phyloP scores from a whole-genome alignment of 2,888 invertebrate genomes.

The Gymnoscelis rufifasciata region DNA sequence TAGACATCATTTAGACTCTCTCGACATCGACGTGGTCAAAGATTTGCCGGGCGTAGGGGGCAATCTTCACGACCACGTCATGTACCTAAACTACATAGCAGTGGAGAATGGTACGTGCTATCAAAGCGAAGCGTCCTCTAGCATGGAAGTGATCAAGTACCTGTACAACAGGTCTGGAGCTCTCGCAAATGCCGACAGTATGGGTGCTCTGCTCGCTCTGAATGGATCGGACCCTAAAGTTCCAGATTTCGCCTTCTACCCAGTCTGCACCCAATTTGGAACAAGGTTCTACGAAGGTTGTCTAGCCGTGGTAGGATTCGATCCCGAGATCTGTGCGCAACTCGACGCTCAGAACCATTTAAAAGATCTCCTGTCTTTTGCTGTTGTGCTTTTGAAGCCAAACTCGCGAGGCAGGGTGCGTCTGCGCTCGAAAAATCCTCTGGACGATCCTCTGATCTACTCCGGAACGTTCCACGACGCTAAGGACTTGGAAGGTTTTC shows the following conservation, averaged over 20 bases:
- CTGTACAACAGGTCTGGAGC: conserved; percentile 49
- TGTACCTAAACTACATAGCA: conserved; percentile 50
- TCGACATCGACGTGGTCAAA: conserved; percentile 41
- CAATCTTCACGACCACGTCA: conserved; percentile 60
- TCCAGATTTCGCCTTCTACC: conserved; percentile 61
- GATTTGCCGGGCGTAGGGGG: conserved; percentile 56
- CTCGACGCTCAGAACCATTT: conserved; percentile 38
- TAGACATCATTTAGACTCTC: conserved; percentile 38
- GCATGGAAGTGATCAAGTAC: conserved; percentile 52
- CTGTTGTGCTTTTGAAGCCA: conserved; percentile 57
- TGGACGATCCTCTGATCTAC: conserved; percentile 49
- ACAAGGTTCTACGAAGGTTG: conserved; percentile 41
- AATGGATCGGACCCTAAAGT: conserved; percentile 32
- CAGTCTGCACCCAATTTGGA: conserved; percentile 43
- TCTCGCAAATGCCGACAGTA: conserved; percentile 43
- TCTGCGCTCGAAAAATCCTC: conserved; percentile 41
- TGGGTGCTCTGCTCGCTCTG: conserved; percentile 50
- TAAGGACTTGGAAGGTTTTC: conserved; percentile 46
- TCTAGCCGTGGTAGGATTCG: conserved; percentile 39
- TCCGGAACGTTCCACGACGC: conserved; percentile 51
- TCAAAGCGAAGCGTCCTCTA: conserved; percentile 22
- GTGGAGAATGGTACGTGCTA: conserved; percentile 53
- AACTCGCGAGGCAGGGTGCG: conserved; percentile 54
- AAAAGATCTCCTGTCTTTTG: conserved; percentile 48
- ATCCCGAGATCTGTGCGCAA: conserved; percentile 41